Percentiles rank a stretch among this genome's conserved stretches.
phyloP scores from a whole-genome alignment of 2,113 vertebrate genomes.

The Hippolais icterina region DNA sequence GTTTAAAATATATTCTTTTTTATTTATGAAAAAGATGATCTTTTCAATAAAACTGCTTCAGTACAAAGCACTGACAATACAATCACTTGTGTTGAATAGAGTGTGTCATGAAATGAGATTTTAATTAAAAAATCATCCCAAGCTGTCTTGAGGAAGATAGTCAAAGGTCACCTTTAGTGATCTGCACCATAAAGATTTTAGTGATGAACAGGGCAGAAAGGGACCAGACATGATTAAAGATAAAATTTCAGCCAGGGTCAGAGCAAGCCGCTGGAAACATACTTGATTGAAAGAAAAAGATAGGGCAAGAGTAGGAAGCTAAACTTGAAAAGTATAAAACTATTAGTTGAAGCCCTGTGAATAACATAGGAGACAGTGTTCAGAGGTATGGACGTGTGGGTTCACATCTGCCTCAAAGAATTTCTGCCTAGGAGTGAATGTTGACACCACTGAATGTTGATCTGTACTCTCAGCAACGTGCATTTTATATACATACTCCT shows the following conservation, averaged over 20 bases:
- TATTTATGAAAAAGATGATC: slow-evolving; percentile 50
- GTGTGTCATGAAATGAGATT: not conserved
- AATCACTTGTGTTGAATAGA: not conserved
- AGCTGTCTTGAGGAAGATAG: not conserved
- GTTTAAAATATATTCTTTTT: slow-evolving; percentile 63
- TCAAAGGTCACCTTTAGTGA: not conserved
- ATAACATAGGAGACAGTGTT: not conserved
- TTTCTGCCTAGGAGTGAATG: not conserved
- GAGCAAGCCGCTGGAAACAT: not conserved
- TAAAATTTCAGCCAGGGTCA: not conserved
- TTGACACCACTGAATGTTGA: not conserved
- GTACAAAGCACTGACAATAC: not conserved
- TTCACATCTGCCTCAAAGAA: not conserved
- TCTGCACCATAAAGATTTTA: not conserved
- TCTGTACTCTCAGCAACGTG: not conserved
- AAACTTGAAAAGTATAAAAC: not conserved
- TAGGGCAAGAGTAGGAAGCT: not conserved
- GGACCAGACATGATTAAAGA: not conserved
- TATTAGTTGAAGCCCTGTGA: not conserved
- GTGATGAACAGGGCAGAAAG: not conserved
- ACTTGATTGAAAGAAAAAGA: not conserved
- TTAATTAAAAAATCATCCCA: not conserved
- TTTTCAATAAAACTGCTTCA: slow-evolving; percentile 67
- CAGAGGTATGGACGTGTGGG: rapidly evolving
- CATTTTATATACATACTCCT: not conserved